Conservation (phyloP, 1,140 invertebrate genomes). For the Galendromus occidentalis region DNA sequence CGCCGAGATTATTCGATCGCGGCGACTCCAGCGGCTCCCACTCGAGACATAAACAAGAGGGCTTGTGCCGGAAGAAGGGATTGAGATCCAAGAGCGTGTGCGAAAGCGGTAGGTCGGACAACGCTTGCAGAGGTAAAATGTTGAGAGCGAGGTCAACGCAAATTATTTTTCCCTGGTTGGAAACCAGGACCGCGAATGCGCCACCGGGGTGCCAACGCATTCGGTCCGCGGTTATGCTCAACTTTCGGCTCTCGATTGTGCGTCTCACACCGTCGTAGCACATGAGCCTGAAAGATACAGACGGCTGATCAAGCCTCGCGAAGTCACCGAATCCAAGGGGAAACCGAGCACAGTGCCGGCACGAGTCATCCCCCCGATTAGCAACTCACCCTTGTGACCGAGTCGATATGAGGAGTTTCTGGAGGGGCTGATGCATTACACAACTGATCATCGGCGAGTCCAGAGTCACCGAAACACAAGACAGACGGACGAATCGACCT, state of each 20-base stretch:
- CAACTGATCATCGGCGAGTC: neutral
- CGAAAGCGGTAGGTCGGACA: neutral
- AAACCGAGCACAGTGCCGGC: too few relatives aligned
- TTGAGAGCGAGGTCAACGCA: neutral
- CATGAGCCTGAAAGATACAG: neutral
- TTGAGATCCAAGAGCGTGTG: slow-evolving; percentile 2
- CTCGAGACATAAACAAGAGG: neutral
- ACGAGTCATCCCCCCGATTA: too few relatives aligned
- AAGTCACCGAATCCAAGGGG: too few relatives aligned
- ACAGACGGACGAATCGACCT: slow-evolving; percentile 1
- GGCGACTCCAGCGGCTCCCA: neutral
- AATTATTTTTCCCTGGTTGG: neutral
- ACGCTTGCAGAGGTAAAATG: neutral
- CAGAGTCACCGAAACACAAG: neutral
- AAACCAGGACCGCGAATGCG: neutral
- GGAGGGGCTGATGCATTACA: neutral
- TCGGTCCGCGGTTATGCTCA: neutral
- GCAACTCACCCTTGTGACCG: neutral
- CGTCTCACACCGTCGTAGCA: slow-evolving; percentile 2
- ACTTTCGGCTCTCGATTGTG: neutral
- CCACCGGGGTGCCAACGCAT: neutral
- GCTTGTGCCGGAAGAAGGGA: slow-evolving; percentile 2
- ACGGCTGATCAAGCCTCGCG: too few relatives aligned
- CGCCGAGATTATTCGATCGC: neutral
- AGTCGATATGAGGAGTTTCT: neutral